Conservation (phyloP, 1,140 invertebrate species). For the Drosophila subpulchrella region DNA sequence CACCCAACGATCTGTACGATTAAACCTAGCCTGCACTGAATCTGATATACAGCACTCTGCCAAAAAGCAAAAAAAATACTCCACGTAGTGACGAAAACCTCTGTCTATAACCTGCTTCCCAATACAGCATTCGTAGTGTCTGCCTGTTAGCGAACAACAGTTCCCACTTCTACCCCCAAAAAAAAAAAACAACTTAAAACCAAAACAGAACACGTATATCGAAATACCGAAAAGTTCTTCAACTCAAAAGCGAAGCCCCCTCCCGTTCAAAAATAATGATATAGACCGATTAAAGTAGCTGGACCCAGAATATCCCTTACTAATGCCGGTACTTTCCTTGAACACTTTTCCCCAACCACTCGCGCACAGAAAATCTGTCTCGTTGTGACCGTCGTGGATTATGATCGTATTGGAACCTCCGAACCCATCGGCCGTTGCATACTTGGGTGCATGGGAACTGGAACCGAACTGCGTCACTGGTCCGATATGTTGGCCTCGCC, state of each 20-base stretch:
- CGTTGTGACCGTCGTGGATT: conserved; percentile 99
- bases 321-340: conserved; percentile 41
- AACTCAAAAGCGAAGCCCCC: conserved; percentile 43
- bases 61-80: conserved; percentile 16
- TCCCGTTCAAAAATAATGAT: conserved; percentile 24
- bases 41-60: conserved; percentile 24
- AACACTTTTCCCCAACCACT: conserved; percentile 16
- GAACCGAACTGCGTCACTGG: conserved; percentile 99
- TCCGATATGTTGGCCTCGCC: conserved; percentile 99
- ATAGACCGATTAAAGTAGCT: conserved; percentile 25
- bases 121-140: conserved; percentile 56
- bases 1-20: conserved; percentile 39
- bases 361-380: conserved; percentile 97
- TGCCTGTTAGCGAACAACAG: conserved; percentile 59
- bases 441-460: conserved; percentile 98
- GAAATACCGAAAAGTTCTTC: conserved; percentile 62
- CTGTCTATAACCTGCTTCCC: conserved; percentile 57
- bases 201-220: conserved; percentile 66
- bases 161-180: conserved; percentile 40
- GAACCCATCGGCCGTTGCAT: conserved; percentile 99
- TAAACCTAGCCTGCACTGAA: conserved; percentile 42
- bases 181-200: conserved; percentile 30
- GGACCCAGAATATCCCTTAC: conserved; percentile 7
- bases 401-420: conserved; percentile 99
- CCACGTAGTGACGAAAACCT: conserved; percentile 38